A percentile compares a stretch with the other conserved stretches of the same genome.
Evolutionary conservation across 92 coral and sea anemone species (phyloP).

Genomic region (Heteractis magnifica): DNA sequence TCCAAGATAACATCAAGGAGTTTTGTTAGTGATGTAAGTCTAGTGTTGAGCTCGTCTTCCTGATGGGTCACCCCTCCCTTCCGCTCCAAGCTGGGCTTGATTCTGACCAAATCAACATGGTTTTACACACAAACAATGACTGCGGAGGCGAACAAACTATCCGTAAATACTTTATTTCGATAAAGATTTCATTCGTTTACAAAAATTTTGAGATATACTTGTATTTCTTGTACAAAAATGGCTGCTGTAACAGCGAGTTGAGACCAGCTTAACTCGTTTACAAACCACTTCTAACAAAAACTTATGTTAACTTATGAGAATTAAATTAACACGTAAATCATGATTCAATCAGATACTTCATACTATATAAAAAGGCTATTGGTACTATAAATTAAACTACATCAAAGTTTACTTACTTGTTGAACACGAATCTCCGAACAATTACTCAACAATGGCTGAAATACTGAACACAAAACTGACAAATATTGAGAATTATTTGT

Average conservation of each 20-base stretch:
- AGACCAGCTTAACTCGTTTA: slow-evolving; percentile 21
- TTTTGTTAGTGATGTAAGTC: background rate
- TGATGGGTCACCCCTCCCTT: slow-evolving; percentile 33
- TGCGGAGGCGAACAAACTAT: slow-evolving; percentile 14
- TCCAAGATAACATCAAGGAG: slow-evolving; percentile 18
- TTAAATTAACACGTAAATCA: background rate
- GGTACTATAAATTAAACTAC: background rate
- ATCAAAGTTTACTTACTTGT: background rate
- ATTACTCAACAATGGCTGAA: background rate
- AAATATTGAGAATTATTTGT: background rate
- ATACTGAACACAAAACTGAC: background rate
- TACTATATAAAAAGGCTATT: background rate
- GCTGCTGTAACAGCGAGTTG: background rate
- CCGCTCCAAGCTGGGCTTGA: slow-evolving; percentile 16
- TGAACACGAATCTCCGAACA: background rate
- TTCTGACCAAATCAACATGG: background rate
- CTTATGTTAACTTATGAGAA: background rate
- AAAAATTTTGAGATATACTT: background rate
- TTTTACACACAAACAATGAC: background rate
- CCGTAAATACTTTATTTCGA: slow-evolving; percentile 4
- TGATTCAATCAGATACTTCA: background rate
- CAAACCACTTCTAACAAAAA: background rate
- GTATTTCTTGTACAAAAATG: background rate
- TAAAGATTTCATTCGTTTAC: background rate
- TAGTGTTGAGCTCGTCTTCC: slow-evolving; percentile 8